phyloP scores from a whole-genome alignment of 2,113 vertebrate species.

The Willisornis vidua region DNA sequence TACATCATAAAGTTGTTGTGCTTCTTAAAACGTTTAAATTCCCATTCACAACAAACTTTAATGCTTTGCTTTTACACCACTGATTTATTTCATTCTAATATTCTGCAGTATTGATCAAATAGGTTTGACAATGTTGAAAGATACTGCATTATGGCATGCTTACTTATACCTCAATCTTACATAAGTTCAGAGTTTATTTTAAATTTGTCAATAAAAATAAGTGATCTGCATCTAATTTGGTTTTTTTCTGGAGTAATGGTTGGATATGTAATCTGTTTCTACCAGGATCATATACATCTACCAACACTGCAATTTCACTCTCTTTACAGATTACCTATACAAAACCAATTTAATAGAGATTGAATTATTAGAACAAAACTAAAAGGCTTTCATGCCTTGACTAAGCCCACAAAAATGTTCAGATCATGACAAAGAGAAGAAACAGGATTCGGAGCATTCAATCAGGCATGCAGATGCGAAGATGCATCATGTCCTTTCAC shows the following conservation, averaged over 20 bases:
- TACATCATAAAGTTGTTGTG: not conserved
- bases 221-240: not conserved
- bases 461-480: not conserved
- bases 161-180: not conserved
- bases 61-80: not conserved
- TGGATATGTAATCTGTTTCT: not conserved
- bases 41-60: not conserved
- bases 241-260: not conserved
- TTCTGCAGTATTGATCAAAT: not conserved
- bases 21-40: not conserved
- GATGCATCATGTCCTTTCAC: not conserved
- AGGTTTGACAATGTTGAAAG: not conserved
- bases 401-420: not conserved
- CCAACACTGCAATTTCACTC: fast-evolving
- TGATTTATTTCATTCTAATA: not conserved
- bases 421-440: not conserved
- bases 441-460: not conserved
- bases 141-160: not conserved
- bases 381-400: not conserved
- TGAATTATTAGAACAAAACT: not conserved
- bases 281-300: not conserved
- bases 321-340: not conserved
- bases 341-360: not conserved
- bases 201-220: not conserved
- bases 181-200: not conserved